Evolutionary conservation across 1,140 invertebrate species (phyloP).

Genomic region (Laodelphax striatellus): DNA sequence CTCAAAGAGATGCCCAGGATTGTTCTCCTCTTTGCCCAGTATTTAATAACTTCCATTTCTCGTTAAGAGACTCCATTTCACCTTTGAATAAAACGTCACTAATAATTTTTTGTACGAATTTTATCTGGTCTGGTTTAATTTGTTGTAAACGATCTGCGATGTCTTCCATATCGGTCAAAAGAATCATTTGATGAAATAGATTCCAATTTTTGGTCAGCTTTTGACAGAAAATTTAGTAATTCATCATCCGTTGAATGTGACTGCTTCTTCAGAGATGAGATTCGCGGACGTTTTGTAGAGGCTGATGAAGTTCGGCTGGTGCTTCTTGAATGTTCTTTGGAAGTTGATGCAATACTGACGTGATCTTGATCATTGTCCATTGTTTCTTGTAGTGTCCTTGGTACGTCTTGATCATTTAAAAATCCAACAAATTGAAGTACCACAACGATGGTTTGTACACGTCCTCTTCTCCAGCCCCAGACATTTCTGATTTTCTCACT

Average conservation of each 20-base stretch:
- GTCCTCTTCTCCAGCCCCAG: conserved; percentile 21
- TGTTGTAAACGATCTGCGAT: background rate
- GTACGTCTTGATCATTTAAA: conserved; percentile 10
- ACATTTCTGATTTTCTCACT: conserved; percentile 18
- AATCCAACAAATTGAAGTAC: conserved; percentile 24
- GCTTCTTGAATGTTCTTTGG: background rate
- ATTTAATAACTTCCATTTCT: too few species aligned
- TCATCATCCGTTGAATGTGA: background rate
- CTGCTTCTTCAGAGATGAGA: background rate
- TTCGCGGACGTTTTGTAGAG: background rate
- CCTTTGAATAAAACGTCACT: conserved; percentile 13
- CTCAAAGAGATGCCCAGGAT: too few species aligned
- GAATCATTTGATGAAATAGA: background rate
- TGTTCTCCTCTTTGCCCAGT: too few species aligned
- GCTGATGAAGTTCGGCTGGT: background rate
- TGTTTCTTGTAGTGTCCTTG: too few species aligned
- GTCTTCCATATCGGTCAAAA: conserved; percentile 13
- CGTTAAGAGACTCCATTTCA: conserved; percentile 11
- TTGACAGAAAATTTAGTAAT: background rate
- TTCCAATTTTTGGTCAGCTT: background rate
- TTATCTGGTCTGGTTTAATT: conserved; percentile 12
- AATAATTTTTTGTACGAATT: conserved; percentile 15
- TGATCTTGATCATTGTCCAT: background rate
- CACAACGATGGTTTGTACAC: conserved; percentile 27
- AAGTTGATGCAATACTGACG: background rate